A percentile compares a stretch with the other conserved stretches of the same genome.
These are phyloP conservation scores for Mustelus asterias DNA, from an alignment of 2,113 vertebrate species.

Conservation along the genomic window DNA sequence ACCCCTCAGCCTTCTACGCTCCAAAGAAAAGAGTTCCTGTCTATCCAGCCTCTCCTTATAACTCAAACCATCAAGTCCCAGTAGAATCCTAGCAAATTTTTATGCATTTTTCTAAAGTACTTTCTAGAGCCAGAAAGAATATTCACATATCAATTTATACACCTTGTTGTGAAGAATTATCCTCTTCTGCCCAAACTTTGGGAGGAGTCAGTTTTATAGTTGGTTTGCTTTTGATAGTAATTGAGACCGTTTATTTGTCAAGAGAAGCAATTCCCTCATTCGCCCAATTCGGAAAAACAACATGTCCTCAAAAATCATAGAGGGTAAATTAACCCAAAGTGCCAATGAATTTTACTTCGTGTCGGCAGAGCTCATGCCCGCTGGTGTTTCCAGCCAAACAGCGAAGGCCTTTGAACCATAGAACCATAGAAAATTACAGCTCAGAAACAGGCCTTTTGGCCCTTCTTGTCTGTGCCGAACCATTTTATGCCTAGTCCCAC, in stretches of 20 bases:
- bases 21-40: too few relatives aligned
- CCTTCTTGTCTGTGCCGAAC: too few relatives aligned
- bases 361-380: neutral
- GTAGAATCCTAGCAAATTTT: too few relatives aligned
- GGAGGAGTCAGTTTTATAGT: neutral
- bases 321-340: neutral
- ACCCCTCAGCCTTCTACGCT: too few relatives aligned
- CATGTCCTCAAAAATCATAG: neutral
- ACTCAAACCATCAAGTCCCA: too few relatives aligned
- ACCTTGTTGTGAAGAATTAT: neutral
- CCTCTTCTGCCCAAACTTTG: neutral
- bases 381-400: neutral
- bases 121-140: neutral
- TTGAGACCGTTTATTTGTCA: neutral
- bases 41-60: too few relatives aligned
- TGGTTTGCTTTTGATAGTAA: neutral
- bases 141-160: neutral
- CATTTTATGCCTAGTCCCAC: too few relatives aligned
- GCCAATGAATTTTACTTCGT: neutral
- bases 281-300: neutral
- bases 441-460: too few relatives aligned
- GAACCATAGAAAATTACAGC: too few relatives aligned
- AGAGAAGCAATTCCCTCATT: neutral
- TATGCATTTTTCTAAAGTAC: too few relatives aligned
- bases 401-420: too few relatives aligned